phyloP scores from a whole-genome alignment of 1,140 invertebrate species.

The Drosophila sproati region DNA sequence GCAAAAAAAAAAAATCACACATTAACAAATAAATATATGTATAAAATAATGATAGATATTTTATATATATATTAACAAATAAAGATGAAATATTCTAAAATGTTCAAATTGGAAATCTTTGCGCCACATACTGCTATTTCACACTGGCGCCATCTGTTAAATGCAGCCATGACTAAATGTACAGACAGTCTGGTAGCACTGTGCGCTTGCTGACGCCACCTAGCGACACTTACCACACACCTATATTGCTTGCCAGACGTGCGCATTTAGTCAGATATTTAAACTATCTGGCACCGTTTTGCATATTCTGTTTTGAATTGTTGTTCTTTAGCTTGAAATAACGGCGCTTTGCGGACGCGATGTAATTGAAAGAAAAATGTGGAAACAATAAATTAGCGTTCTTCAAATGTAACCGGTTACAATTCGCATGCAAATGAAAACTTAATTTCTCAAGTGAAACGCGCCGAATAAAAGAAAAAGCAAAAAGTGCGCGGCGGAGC shows the following conservation, averaged over 20 bases:
- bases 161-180: not conserved
- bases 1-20: no score
- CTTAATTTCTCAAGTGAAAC: slow-evolving; percentile 22
- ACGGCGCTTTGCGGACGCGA: slow-evolving; percentile 59
- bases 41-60: no score
- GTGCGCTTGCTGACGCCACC: not conserved
- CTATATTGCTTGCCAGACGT: not conserved
- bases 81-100: no score
- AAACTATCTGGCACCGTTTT: slow-evolving; percentile 10
- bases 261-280: not conserved
- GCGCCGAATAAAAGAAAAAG: slow-evolving; percentile 22
- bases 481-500: slow-evolving; percentile 32
- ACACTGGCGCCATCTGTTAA: not conserved
- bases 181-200: not conserved
- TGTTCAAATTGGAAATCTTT: not conserved
- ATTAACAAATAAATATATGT: no score
- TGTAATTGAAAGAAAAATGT: slow-evolving; percentile 69
- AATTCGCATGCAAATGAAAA: slow-evolving; percentile 24
- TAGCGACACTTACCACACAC: not conserved
- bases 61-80: no score
- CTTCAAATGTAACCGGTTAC: slow-evolving; percentile 74
- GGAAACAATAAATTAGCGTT: slow-evolving; percentile 61
- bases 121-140: not conserved
- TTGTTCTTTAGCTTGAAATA: slow-evolving; percentile 45
- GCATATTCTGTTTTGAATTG: slow-evolving; percentile 55